A percentile compares a stretch with the other conserved stretches of the same genome.
Evolutionary conservation across 2,797 vertebrate species (phyloP).

Genomic region (Pelochelys cantorii): DNA sequence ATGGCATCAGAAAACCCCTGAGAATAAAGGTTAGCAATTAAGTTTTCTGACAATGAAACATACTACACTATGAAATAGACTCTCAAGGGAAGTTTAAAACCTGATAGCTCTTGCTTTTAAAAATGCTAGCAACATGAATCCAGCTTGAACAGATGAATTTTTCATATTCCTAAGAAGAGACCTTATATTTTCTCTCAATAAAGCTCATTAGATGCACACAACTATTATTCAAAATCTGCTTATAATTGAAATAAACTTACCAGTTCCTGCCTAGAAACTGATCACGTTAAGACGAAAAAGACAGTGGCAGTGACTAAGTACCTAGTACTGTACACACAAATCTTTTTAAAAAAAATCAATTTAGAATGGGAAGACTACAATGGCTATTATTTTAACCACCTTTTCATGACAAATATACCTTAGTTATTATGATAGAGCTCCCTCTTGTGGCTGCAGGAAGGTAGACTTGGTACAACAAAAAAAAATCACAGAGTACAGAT

Average conservation of each 20-base stretch:
- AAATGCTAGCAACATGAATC: background rate
- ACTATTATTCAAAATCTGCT: background rate
- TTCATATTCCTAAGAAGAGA: background rate
- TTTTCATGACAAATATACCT: background rate
- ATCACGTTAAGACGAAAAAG: slow-evolving; percentile 12
- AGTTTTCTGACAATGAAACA: background rate
- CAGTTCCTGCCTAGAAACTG: background rate
- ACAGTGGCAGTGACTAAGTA: slow-evolving; percentile 30
- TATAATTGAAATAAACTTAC: background rate
- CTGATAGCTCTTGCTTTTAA: background rate
- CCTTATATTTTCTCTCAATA: background rate
- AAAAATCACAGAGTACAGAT: background rate
- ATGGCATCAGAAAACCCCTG: background rate
- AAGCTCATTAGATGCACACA: background rate
- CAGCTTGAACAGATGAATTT: background rate
- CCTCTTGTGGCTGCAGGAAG: slow-evolving; percentile 75
- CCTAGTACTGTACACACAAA: slow-evolving; percentile 29
- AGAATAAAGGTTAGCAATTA: background rate
- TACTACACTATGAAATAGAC: background rate
- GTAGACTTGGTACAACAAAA: background rate
- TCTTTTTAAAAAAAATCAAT: slow-evolving; percentile 54
- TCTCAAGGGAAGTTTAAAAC: background rate
- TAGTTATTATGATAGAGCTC: slow-evolving; percentile 72
- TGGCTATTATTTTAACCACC: background rate
- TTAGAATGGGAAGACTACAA: slow-evolving; percentile 39